phyloP scores from a whole-genome alignment of 2,797 vertebrate species.

The Hephaestus fuliginosus region DNA sequence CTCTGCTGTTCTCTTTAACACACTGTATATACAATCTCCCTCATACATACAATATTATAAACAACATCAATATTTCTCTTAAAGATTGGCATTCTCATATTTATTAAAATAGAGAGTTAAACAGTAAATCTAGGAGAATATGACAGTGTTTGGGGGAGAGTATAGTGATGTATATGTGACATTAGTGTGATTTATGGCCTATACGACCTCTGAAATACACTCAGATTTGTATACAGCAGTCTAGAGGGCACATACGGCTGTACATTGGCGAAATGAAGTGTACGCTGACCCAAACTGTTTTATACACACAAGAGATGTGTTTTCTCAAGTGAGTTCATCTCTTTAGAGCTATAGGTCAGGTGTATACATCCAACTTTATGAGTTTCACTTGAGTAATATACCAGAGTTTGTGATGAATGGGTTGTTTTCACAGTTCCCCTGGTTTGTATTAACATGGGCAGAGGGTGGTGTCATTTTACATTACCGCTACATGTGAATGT shows the following conservation, averaged over 20 bases:
- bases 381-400: constrained; percentile 10
- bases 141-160: neutral
- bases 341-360: neutral
- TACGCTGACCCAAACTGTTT: constrained; percentile 1
- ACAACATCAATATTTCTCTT: constrained; percentile 3
- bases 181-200: constrained; percentile 16
- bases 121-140: neutral
- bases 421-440: constrained; percentile 42
- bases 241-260: neutral
- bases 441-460: constrained; percentile 28
- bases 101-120: neutral
- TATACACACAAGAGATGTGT: constrained; percentile 14
- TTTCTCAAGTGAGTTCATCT: constrained; percentile 18
- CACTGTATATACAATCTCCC: neutral
- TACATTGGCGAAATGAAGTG: neutral
- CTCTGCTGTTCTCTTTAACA: neutral
- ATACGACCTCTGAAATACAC: neutral
- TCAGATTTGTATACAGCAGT: neutral
- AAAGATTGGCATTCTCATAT: neutral
- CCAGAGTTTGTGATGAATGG: constrained; percentile 44
- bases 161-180: neutral
- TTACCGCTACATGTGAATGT: constrained; percentile 24
- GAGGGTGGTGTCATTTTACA: constrained; percentile 49
- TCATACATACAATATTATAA: constrained; percentile 10
- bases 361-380: constrained; percentile 23